Evolutionary conservation across 1,140 invertebrate species (phyloP).

Genomic region (Saccostrea glomerata): DNA sequence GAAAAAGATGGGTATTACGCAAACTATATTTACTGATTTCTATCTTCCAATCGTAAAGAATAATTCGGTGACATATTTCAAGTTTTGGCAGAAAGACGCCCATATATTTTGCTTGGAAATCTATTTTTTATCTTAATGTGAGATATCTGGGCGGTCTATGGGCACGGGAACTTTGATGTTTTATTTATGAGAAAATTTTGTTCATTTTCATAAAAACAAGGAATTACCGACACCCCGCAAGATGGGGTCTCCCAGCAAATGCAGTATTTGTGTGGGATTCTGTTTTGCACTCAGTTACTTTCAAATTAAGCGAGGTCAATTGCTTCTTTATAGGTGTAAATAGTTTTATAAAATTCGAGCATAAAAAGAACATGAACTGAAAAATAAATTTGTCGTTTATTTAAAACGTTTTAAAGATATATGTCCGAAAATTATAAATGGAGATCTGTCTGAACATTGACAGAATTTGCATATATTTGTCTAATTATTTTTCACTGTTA

Average conservation of each 20-base stretch:
- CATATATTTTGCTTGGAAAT: slow-evolving; percentile 28
- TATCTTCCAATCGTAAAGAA: slow-evolving; percentile 27
- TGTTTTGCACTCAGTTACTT: not conserved
- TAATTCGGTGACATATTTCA: slow-evolving; percentile 27
- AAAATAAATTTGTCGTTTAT: too few relatives aligned
- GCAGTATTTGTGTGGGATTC: not conserved
- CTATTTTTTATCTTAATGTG: slow-evolving; percentile 33
- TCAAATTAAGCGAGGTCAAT: not conserved
- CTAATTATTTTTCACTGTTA: too few relatives aligned
- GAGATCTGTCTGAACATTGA: too few relatives aligned
- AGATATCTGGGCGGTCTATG: slow-evolving; percentile 30
- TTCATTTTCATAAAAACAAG: slow-evolving; percentile 24
- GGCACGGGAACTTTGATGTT: slow-evolving; percentile 19
- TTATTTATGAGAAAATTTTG: slow-evolving; percentile 25
- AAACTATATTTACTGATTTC: not conserved
- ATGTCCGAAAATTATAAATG: too few relatives aligned
- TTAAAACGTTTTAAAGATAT: too few relatives aligned
- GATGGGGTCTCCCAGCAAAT: slow-evolving; percentile 9
- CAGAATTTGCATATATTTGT: too few relatives aligned
- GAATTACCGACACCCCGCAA: slow-evolving; percentile 26
- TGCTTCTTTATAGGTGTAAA: not conserved
- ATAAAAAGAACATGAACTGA: too few relatives aligned
- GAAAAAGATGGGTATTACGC: slow-evolving; percentile 24
- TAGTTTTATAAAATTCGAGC: too few relatives aligned
- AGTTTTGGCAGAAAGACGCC: slow-evolving; percentile 22